Evolutionary conservation across 2,888 invertebrate genomes (phyloP).

Genomic region (Suillia variegata): DNA sequence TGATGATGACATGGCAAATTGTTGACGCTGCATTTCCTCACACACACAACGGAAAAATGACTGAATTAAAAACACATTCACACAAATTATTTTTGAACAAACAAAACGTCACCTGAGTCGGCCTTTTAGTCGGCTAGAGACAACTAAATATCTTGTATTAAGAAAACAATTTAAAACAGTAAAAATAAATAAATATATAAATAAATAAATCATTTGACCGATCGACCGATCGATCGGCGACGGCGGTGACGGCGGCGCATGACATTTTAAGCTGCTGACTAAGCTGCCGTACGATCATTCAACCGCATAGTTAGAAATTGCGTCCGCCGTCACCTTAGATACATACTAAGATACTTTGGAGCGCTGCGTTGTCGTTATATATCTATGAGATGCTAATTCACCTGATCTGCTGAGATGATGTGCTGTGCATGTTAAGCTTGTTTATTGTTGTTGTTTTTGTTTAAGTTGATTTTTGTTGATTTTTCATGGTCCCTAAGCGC

Average conservation of each 20-base stretch:
- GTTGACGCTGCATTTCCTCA: not conserved
- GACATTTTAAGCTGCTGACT: conserved; percentile 17
- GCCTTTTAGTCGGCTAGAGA: not conserved
- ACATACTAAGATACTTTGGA: not conserved
- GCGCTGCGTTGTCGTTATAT: not conserved
- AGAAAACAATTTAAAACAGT: not conserved
- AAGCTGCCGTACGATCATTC: conserved; percentile 13
- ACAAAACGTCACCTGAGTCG: not conserved
- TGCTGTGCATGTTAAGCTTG: too few species aligned
- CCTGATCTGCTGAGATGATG: too few species aligned
- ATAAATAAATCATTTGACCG: conserved; percentile 1
- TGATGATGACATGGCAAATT: conserved; percentile 1
- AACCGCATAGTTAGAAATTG: not conserved
- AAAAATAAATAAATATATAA: not conserved
- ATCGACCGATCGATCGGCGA: not conserved
- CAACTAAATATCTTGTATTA: not conserved
- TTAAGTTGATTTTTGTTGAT: too few species aligned
- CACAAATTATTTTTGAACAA: too few species aligned
- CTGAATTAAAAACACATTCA: not conserved
- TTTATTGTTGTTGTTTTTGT: too few species aligned
- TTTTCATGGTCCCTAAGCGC: too few species aligned
- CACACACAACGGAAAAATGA: not conserved
- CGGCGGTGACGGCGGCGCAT: too few species aligned
- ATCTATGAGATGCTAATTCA: conserved; percentile 9
- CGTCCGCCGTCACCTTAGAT: not conserved